phyloP scores from a whole-genome alignment of 2,113 vertebrate species.

The Jacana jacana region DNA sequence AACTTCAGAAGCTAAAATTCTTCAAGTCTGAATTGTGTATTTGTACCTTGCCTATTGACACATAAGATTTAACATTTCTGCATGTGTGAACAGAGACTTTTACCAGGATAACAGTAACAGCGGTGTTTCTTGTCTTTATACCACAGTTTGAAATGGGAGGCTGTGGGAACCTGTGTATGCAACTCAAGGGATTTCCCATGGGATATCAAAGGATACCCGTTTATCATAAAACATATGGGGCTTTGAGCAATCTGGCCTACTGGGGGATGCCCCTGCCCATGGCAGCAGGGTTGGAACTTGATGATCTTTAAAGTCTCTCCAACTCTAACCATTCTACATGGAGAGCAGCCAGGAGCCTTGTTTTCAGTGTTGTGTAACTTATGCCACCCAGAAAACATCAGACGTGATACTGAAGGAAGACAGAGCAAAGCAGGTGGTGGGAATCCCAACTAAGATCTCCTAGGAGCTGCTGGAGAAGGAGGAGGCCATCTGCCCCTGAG shows the following conservation, averaged over 20 bases:
- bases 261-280: neutral
- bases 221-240: neutral
- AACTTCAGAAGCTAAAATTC: neutral
- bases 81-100: neutral
- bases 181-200: neutral
- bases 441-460: neutral
- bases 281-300: neutral
- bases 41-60: neutral
- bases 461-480: neutral
- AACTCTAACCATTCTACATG: neutral
- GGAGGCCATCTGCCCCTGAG: rapidly evolving
- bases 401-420: neutral
- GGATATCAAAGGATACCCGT: neutral
- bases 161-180: rapidly evolving
- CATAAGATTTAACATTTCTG: neutral
- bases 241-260: neutral
- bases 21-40: neutral
- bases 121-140: neutral
- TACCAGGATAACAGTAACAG: neutral
- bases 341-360: neutral
- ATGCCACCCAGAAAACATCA: neutral
- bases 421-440: neutral
- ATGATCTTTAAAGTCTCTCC: neutral
- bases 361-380: neutral
- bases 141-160: neutral